Evolutionary conservation across 1,140 invertebrate genomes (phyloP).

Genomic region (Ips typographus): DNA sequence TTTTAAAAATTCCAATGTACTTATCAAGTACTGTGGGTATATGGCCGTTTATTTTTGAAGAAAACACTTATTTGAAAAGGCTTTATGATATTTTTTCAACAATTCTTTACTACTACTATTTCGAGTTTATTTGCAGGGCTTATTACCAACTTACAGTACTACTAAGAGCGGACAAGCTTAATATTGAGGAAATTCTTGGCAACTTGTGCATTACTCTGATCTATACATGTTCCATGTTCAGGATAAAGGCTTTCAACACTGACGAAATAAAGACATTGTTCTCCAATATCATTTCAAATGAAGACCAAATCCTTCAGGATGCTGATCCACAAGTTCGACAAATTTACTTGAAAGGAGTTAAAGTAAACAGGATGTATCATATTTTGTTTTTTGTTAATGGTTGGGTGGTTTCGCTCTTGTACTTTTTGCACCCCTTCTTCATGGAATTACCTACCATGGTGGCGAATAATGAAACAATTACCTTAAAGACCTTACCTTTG

Average conservation of each 20-base stretch:
- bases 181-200: conserved; percentile 27
- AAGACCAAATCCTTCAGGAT: conserved; percentile 20
- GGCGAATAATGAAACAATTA: conserved; percentile 20
- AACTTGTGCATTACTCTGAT: conserved; percentile 35
- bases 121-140: conserved; percentile 26
- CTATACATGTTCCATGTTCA: conserved; percentile 26
- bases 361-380: conserved; percentile 14
- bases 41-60: conserved; percentile 19
- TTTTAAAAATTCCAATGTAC: conserved; percentile 28
- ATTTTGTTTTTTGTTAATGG: conserved; percentile 29
- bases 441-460: conserved; percentile 22
- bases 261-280: conserved; percentile 19
- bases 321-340: conserved; percentile 14
- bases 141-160: conserved; percentile 24
- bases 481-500: conserved; percentile 19
- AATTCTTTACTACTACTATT: conserved; percentile 26
- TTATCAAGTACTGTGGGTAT: conserved; percentile 18
- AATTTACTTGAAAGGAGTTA: conserved; percentile 14
- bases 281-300: conserved; percentile 9
- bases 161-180: conserved; percentile 15
- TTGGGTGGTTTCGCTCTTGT: conserved; percentile 24
- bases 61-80: conserved; percentile 11
- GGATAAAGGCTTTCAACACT: conserved; percentile 22
- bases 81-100: conserved; percentile 12
- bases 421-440: conserved; percentile 32